These are phyloP conservation scores for Thymelicus sylvestris DNA, from an alignment of 2,888 invertebrate genomes.

Conservation along the genomic window DNA sequence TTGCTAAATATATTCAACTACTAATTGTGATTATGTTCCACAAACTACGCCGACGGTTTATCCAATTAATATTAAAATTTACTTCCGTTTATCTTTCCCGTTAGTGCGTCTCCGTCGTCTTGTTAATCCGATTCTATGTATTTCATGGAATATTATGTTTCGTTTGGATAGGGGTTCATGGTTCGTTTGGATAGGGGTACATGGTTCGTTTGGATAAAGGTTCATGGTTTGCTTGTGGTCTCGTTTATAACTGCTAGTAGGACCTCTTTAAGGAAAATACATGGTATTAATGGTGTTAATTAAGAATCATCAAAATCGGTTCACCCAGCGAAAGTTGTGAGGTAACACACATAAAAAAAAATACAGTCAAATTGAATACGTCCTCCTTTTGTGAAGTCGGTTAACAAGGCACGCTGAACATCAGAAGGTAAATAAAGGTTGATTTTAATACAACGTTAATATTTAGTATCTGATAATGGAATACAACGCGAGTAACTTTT, in stretches of 20 bases:
- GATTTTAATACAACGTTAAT: constrained; percentile 4
- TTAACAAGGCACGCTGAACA: too few relatives aligned
- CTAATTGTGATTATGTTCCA: constrained; percentile 70
- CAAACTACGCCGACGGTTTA: constrained; percentile 55
- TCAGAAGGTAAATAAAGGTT: not conserved
- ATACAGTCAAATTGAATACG: too few relatives aligned
- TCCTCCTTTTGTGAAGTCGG: too few relatives aligned
- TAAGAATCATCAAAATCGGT: too few relatives aligned
- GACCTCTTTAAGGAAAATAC: too few relatives aligned
- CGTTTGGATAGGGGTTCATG: not conserved
- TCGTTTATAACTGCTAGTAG: not conserved
- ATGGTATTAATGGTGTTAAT: too few relatives aligned
- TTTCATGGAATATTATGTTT: constrained; percentile 13
- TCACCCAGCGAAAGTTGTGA: too few relatives aligned
- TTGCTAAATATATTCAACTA: constrained; percentile 75
- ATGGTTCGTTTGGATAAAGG: constrained; percentile 8
- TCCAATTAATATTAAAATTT: constrained; percentile 51
- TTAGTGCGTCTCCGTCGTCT: constrained; percentile 36
- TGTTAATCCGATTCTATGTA: constrained; percentile 36
- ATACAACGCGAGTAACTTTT: not conserved
- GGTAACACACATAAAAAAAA: too few relatives aligned
- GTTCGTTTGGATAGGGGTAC: constrained; percentile 13
- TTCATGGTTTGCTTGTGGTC: constrained; percentile 1
- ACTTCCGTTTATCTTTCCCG: constrained; percentile 44
- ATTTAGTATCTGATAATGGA: constrained; percentile 1